A percentile compares a stretch with the other conserved stretches of the same genome.
phyloP scores from a whole-genome alignment of 2,888 invertebrate genomes.

The Amphipyra tragopoginis region DNA sequence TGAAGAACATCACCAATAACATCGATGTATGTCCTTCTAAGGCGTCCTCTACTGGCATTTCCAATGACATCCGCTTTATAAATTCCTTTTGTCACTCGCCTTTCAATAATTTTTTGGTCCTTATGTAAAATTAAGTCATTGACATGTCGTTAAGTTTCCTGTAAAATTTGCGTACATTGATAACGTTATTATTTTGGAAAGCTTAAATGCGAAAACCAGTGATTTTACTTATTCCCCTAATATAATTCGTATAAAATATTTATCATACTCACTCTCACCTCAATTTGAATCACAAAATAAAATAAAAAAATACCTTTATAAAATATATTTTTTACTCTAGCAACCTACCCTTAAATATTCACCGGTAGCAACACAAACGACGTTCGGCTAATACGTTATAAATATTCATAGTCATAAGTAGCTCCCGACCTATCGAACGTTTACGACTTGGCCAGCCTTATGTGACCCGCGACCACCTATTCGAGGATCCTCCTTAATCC shows the following conservation, averaged over 20 bases:
- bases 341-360: slow-evolving; percentile 71
- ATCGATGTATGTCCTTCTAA: too few relatives aligned
- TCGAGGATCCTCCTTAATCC: slow-evolving; percentile 34
- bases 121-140: too few relatives aligned
- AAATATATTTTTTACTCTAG: slow-evolving; percentile 29
- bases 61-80: too few relatives aligned
- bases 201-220: too few relatives aligned
- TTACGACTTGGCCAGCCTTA: slow-evolving; percentile 71
- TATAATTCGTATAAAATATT: neutral
- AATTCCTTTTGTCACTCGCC: too few relatives aligned
- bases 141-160: too few relatives aligned
- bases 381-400: slow-evolving; percentile 87
- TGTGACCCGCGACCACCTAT: slow-evolving; percentile 58
- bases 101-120: too few relatives aligned
- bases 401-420: slow-evolving; percentile 89
- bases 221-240: neutral
- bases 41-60: too few relatives aligned
- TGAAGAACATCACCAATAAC: too few relatives aligned
- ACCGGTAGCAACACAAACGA: slow-evolving; percentile 76
- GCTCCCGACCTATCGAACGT: slow-evolving; percentile 84
- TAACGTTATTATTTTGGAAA: too few relatives aligned
- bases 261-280: neutral
- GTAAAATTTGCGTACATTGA: too few relatives aligned
- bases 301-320: slow-evolving; percentile 14
- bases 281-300: slow-evolving; percentile 7